phyloP scores from a whole-genome alignment of 2,113 vertebrate genomes.

The Bufo gargarizans region DNA sequence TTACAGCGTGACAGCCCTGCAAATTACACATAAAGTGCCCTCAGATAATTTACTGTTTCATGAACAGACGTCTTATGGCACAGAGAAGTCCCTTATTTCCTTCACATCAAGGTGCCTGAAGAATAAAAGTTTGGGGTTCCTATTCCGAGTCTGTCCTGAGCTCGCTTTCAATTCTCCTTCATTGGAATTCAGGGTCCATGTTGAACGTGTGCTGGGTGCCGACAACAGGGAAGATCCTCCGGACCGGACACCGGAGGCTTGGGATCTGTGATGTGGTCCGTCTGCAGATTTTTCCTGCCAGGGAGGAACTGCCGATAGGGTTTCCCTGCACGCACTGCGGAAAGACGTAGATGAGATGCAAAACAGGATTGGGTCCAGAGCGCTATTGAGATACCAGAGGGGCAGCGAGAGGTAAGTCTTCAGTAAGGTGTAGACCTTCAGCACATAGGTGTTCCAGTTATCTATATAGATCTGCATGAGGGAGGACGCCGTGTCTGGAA shows the following conservation, averaged over 20 bases:
- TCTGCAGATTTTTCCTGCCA: constrained; percentile 49
- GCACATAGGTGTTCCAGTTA: constrained; percentile 71
- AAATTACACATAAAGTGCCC: background rate
- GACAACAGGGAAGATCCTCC: constrained; percentile 35
- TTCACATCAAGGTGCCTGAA: constrained; percentile 48
- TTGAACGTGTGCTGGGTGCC: constrained; percentile 50
- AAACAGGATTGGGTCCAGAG: constrained; percentile 77
- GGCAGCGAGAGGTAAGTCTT: constrained; percentile 76
- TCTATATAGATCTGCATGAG: constrained; percentile 77
- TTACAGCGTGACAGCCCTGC: background rate
- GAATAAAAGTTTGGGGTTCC: constrained; percentile 56
- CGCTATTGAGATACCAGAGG: constrained; percentile 77
- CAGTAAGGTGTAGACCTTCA: constrained; percentile 71
- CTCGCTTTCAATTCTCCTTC: constrained; percentile 49
- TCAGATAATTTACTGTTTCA: background rate
- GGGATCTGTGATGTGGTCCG: constrained; percentile 36
- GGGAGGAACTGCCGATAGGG: constrained; percentile 62
- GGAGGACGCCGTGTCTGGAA: constrained; percentile 75
- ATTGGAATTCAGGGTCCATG: constrained; percentile 56
- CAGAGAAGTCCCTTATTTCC: constrained; percentile 16
- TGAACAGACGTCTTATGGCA: background rate
- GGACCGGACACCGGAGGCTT: constrained; percentile 6
- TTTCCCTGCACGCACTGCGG: constrained; percentile 73
- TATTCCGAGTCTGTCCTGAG: background rate
- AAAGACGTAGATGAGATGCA: constrained; percentile 77